Evolutionary conservation across 2,113 vertebrate genomes (phyloP).

Genomic region (Cyphomyrus plagiostoma): DNA sequence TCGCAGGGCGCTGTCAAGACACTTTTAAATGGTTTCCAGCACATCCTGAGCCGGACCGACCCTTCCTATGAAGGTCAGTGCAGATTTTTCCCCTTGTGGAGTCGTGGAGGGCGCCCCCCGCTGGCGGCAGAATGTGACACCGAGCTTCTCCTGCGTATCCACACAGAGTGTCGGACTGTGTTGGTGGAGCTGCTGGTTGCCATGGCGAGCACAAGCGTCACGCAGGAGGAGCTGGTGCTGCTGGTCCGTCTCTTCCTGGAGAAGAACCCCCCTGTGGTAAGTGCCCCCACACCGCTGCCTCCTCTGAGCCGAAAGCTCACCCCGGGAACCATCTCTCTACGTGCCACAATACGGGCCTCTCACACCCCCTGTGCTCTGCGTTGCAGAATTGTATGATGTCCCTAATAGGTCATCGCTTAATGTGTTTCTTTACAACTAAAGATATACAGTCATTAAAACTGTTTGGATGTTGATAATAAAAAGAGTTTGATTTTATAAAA

Average conservation of each 20-base stretch:
- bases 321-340: background rate
- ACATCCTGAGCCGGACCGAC: slow-evolving; percentile 70
- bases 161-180: slow-evolving; percentile 76
- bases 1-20: slow-evolving; percentile 81
- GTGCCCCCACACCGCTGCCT: slow-evolving; percentile 35
- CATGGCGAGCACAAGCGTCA: slow-evolving; percentile 79
- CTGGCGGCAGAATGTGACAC: background rate
- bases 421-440: background rate
- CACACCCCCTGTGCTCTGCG: background rate
- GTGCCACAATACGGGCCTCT: background rate
- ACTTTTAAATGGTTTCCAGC: slow-evolving; percentile 80
- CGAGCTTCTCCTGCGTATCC: slow-evolving; percentile 11
- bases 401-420: background rate
- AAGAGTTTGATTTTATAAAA: background rate
- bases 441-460: background rate
- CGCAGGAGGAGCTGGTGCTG: slow-evolving; percentile 82
- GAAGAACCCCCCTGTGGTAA: slow-evolving; percentile 83
- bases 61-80: slow-evolving; percentile 55
- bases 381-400: background rate
- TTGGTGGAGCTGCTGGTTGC: slow-evolving; percentile 85
- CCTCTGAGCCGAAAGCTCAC: background rate
- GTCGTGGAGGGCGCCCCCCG: background rate
- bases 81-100: background rate
- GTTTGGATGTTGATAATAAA: background rate
- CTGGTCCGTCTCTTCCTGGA: slow-evolving; percentile 86